Percentiles rank a stretch among this genome's conserved stretches.
Conservation (phyloP, 1,140 invertebrate species). For the Periplaneta americana region DNA sequence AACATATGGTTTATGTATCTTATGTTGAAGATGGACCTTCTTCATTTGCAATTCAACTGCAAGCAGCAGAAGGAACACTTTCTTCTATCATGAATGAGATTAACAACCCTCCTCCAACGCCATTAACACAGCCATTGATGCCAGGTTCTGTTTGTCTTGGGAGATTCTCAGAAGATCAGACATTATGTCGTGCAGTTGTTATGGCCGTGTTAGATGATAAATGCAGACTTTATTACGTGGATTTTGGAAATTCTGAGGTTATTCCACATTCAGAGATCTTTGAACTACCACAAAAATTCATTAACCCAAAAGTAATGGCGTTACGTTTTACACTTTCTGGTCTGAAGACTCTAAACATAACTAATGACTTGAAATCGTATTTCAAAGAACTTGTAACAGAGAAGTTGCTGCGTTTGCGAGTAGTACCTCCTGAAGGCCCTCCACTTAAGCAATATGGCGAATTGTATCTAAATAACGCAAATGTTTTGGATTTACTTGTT, state of each 20-base stretch:
- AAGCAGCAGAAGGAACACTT: slow-evolving; percentile 47
- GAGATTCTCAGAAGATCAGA: slow-evolving; percentile 53
- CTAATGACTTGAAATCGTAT: slow-evolving; percentile 57
- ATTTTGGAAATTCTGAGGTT: slow-evolving; percentile 69
- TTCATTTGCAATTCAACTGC: slow-evolving; percentile 64
- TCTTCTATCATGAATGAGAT: slow-evolving; percentile 60
- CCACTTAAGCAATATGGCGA: slow-evolving; percentile 66
- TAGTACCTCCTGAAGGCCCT: slow-evolving; percentile 57
- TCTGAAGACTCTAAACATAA: slow-evolving; percentile 55
- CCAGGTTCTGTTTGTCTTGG: slow-evolving; percentile 67
- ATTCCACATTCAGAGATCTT: slow-evolving; percentile 61
- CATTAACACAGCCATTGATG: slow-evolving; percentile 47
- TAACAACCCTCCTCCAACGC: slow-evolving; percentile 40
- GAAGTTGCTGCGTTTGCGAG: slow-evolving; percentile 51
- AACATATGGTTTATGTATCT: slow-evolving; percentile 62
- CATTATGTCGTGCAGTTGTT: slow-evolving; percentile 64
- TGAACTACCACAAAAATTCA: slow-evolving; percentile 57
- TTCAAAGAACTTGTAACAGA: slow-evolving; percentile 60
- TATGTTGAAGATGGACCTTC: slow-evolving; percentile 69
- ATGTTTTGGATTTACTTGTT: slow-evolving; percentile 46
- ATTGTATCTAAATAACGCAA: slow-evolving; percentile 47
- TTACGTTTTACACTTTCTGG: slow-evolving; percentile 64
- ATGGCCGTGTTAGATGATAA: slow-evolving; percentile 52
- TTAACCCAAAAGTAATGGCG: slow-evolving; percentile 63
- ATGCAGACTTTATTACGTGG: slow-evolving; percentile 67